phyloP scores from a whole-genome alignment of 1,140 invertebrate genomes.

The Hyles euphorbiae region DNA sequence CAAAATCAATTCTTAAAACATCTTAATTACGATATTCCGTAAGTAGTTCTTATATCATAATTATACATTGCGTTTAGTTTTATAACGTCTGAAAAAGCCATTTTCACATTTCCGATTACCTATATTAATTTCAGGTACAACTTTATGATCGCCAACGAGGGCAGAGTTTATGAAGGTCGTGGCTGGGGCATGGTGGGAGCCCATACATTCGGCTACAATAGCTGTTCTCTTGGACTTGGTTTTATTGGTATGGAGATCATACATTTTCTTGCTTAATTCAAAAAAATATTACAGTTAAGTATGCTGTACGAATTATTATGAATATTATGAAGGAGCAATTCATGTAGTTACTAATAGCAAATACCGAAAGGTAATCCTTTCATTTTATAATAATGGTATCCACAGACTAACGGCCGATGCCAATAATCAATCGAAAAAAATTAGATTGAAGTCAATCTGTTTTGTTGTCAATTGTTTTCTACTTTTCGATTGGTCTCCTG shows the following conservation, averaged over 20 bases:
- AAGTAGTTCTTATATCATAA: constrained; percentile 22
- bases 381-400: no score
- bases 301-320: no score
- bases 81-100: constrained; percentile 1
- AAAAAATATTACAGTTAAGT: neutral
- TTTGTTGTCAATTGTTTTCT: no score
- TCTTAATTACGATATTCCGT: constrained; percentile 49
- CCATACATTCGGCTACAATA: constrained; percentile 74
- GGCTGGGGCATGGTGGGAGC: constrained; percentile 79
- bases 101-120: neutral
- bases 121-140: constrained; percentile 75
- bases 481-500: no score
- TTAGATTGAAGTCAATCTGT: no score
- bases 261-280: neutral
- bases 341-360: no score
- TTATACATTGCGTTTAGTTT: neutral
- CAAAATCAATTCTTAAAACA: constrained; percentile 36
- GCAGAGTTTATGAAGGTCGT: constrained; percentile 78
- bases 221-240: constrained; percentile 72
- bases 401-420: no score
- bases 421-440: no score
- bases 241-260: constrained; percentile 76
- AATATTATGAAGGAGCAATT: no score
- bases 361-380: no score
- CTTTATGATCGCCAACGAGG: constrained; percentile 82